A percentile compares a stretch with the other conserved stretches of the same genome.
Conservation (phyloP, 2,797 vertebrate species). For the Intellagama lesueurii region DNA sequence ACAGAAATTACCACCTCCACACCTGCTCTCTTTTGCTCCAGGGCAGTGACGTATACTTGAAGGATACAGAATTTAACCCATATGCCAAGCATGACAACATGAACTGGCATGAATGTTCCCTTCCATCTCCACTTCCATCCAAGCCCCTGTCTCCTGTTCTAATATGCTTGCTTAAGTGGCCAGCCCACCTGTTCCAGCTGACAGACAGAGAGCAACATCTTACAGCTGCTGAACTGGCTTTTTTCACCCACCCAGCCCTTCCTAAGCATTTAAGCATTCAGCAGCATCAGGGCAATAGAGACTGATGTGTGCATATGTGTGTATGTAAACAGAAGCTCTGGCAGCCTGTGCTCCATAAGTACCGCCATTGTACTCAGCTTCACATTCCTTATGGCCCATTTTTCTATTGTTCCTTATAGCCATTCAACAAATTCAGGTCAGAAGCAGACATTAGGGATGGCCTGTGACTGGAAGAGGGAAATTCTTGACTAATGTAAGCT, state of each 20-base stretch:
- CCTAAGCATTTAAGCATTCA: not conserved
- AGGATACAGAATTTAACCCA: not conserved
- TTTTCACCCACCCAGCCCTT: not conserved
- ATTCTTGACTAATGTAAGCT: no score
- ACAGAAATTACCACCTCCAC: not conserved
- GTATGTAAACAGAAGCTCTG: not conserved
- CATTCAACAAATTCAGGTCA: not conserved
- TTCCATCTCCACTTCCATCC: slow-evolving; percentile 23
- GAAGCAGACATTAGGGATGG: no score
- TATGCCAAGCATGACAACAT: slow-evolving; percentile 17
- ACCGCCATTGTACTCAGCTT: not conserved
- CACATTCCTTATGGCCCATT: not conserved
- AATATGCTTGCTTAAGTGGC: slow-evolving; percentile 19
- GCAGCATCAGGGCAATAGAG: not conserved
- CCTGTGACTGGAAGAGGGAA: no score
- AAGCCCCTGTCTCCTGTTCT: not conserved
- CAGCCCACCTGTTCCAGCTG: slow-evolving; percentile 45
- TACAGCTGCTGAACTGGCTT: slow-evolving; percentile 35
- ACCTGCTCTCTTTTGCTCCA: slow-evolving; percentile 14
- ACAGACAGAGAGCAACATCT: slow-evolving; percentile 25
- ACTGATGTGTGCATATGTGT: not conserved
- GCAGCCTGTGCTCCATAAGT: not conserved
- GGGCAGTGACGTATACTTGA: not conserved
- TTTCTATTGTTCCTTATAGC: not conserved
- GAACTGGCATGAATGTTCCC: slow-evolving; percentile 15